Conservation (phyloP, 2,113 vertebrate genomes). For the Pelecanus crispus region DNA sequence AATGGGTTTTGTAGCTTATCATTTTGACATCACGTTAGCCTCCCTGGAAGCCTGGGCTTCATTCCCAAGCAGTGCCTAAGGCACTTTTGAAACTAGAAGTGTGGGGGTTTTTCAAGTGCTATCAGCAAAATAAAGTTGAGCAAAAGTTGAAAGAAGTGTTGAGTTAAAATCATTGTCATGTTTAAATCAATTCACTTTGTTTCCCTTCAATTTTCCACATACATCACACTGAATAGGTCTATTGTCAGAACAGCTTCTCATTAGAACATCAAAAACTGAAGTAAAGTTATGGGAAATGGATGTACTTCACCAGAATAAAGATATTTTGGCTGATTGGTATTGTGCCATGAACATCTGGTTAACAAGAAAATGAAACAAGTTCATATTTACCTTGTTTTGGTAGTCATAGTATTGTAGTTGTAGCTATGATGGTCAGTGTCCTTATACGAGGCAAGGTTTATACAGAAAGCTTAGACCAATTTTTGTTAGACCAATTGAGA, state of each 20-base stretch:
- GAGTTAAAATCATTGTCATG: neutral
- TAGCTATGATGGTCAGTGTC: neutral
- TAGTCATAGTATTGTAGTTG: neutral
- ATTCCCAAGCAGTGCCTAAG: neutral
- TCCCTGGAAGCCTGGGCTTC: neutral
- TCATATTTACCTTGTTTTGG: neutral
- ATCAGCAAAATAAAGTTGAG: neutral
- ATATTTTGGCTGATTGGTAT: neutral
- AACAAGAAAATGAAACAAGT: neutral
- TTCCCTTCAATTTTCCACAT: neutral
- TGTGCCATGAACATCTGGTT: neutral
- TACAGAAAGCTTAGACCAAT: neutral
- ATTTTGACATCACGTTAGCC: neutral
- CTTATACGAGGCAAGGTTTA: neutral
- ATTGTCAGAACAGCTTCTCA: neutral
- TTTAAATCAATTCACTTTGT: neutral
- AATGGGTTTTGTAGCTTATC: neutral
- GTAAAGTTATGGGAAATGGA: neutral
- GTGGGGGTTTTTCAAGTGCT: accelerated
- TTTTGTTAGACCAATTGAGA: neutral
- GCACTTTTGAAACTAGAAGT: neutral
- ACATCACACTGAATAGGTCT: neutral
- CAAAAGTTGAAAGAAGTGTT: neutral
- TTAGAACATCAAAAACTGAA: neutral
- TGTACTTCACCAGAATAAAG: neutral